Conservation (phyloP, 2,113 vertebrate genomes). For the Tenebrosternarchus preto region DNA sequence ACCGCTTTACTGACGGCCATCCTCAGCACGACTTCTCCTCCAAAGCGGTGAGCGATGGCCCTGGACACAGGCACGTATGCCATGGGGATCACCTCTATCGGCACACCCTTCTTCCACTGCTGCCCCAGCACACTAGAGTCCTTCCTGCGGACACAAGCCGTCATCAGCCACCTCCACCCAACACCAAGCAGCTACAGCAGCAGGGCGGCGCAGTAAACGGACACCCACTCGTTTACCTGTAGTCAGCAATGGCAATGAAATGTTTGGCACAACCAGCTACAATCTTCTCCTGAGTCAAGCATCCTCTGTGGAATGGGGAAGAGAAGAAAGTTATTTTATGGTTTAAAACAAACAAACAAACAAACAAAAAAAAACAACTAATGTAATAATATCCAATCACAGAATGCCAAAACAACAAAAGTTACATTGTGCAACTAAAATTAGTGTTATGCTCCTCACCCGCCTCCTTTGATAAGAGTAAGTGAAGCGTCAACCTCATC, state of each 20-base stretch:
- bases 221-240: conserved; percentile 76
- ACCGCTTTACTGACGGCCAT: conserved; percentile 97
- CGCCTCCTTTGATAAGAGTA: conserved; percentile 96
- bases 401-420: no score
- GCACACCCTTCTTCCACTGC: conserved; percentile 95
- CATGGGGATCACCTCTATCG: conserved; percentile 96
- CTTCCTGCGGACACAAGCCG: conserved; percentile 75
- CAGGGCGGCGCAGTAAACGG: not conserved
- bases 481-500: conserved; percentile 93
- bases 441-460: conserved; percentile 76
- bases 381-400: no score
- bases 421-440: not conserved
- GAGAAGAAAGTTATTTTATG: not conserved
- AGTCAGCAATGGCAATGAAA: conserved; percentile 95
- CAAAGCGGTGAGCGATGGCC: conserved; percentile 80
- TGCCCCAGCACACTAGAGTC: conserved; percentile 87
- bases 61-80: conserved; percentile 87
- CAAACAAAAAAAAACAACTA: no score
- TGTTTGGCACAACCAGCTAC: conserved; percentile 90
- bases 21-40: conserved; percentile 82
- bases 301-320: conserved; percentile 77
- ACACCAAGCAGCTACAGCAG: not conserved
- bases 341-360: not conserved
- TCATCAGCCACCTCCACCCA: not conserved
- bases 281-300: conserved; percentile 96